Conservation (phyloP, 2,888 invertebrate genomes). For the Brassicogethes aeneus region DNA sequence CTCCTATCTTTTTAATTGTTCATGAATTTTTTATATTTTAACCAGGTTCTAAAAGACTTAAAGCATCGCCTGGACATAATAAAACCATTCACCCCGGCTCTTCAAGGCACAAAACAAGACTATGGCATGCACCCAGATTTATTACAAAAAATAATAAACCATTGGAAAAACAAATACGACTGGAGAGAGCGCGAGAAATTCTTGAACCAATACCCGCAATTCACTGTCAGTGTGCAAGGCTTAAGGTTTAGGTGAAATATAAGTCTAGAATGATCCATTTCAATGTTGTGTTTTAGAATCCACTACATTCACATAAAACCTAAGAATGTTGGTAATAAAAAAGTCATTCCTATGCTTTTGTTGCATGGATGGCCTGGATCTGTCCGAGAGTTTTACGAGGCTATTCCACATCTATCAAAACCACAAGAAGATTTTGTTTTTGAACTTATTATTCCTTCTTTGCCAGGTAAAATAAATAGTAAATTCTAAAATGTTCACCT, state of each 20-base stretch:
- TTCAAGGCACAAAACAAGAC: constrained; percentile 59
- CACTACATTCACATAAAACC: constrained; percentile 56
- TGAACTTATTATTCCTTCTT: constrained; percentile 18
- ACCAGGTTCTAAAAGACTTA: constrained; percentile 45
- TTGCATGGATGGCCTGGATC: constrained; percentile 88
- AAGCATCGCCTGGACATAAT: constrained; percentile 45
- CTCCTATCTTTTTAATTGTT: too few species aligned
- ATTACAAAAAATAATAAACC: constrained; percentile 55
- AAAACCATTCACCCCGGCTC: constrained; percentile 37
- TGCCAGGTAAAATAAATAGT: constrained; percentile 13
- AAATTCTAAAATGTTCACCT: not conserved
- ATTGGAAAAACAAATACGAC: constrained; percentile 64
- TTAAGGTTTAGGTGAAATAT: constrained; percentile 4
- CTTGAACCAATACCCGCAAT: constrained; percentile 61
- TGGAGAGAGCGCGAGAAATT: constrained; percentile 55
- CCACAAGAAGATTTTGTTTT: constrained; percentile 24
- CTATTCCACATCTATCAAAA: constrained; percentile 49
- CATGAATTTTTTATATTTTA: too few species aligned
- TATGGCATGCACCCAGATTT: constrained; percentile 72
- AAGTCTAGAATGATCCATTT: not conserved
- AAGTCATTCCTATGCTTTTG: constrained; percentile 55
- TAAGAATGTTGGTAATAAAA: constrained; percentile 16
- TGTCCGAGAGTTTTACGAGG: constrained; percentile 64
- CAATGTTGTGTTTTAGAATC: constrained; percentile 41
- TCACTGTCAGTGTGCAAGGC: constrained; percentile 30